A percentile compares a stretch with the other conserved stretches of the same genome.
These are phyloP conservation scores for Psittacara wagleri DNA, from an alignment of 2,113 vertebrate species.

Conservation along the genomic window DNA sequence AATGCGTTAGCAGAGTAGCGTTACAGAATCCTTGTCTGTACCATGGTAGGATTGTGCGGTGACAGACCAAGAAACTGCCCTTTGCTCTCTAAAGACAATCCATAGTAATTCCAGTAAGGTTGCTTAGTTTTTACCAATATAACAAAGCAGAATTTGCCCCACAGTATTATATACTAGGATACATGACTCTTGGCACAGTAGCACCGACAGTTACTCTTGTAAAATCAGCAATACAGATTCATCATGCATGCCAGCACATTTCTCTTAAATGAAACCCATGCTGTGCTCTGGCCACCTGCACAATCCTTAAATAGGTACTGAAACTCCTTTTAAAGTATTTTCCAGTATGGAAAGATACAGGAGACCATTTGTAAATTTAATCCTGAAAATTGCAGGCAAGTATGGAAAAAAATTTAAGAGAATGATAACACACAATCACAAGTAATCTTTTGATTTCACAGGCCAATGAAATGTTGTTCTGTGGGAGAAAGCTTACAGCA, in stretches of 20 bases:
- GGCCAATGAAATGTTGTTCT: slow-evolving; percentile 15
- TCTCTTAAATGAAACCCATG: slow-evolving; percentile 37
- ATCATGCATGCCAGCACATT: slow-evolving; percentile 16
- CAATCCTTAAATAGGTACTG: slow-evolving; percentile 22
- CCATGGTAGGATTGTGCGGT: neutral
- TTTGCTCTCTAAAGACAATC: neutral
- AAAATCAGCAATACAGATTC: slow-evolving; percentile 8
- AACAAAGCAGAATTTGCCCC: slow-evolving; percentile 17
- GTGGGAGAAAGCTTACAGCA: slow-evolving; percentile 93
- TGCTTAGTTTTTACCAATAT: neutral
- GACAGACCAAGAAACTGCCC: neutral
- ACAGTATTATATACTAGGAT: neutral
- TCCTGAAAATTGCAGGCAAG: too few species aligned
- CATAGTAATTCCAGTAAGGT: neutral
- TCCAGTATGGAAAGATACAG: neutral
- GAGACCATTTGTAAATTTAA: too few species aligned
- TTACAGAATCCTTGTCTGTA: neutral
- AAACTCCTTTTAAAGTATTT: slow-evolving; percentile 11
- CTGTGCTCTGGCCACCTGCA: slow-evolving; percentile 61
- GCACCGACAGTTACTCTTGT: neutral
- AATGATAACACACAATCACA: too few species aligned
- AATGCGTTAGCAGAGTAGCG: neutral
- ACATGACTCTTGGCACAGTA: neutral
- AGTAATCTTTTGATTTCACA: too few species aligned
- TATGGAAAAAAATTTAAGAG: too few species aligned